A percentile compares a stretch with the other conserved stretches of the same genome.
These are phyloP conservation scores for Athene cunicularia DNA, from an alignment of 2,113 vertebrate genomes.

Conservation along the genomic window DNA sequence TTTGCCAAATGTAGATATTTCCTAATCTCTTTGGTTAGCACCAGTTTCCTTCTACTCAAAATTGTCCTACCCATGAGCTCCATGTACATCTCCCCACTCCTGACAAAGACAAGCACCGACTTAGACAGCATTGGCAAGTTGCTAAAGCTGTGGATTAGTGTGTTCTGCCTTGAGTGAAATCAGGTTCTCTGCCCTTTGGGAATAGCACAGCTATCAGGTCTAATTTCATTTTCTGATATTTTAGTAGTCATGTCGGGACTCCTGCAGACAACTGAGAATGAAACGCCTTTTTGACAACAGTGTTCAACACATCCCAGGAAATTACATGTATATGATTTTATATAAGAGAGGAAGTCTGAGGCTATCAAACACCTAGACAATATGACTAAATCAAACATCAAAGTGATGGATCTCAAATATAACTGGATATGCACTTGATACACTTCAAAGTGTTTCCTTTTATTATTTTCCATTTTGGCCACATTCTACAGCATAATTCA, in stretches of 20 bases:
- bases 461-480: slow-evolving; percentile 11
- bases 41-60: slow-evolving; percentile 28
- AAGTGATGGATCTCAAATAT: slow-evolving; percentile 4
- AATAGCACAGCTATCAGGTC: slow-evolving; percentile 47
- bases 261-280: slow-evolving; percentile 32
- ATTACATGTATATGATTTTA: slow-evolving; percentile 26
- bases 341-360: not conserved
- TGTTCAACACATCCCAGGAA: slow-evolving; percentile 36
- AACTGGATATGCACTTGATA: not conserved
- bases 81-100: not conserved
- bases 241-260: slow-evolving; percentile 53
- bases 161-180: slow-evolving; percentile 50
- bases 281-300: slow-evolving; percentile 63
- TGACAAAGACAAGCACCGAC: slow-evolving; percentile 60
- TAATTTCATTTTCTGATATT: slow-evolving; percentile 70
- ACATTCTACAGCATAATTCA: not conserved
- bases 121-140: slow-evolving; percentile 54
- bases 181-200: slow-evolving; percentile 48
- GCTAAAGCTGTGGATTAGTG: slow-evolving; percentile 52
- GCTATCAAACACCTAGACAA: not conserved
- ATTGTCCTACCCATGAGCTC: not conserved
- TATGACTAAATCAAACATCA: slow-evolving; percentile 16
- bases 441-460: slow-evolving; percentile 19
- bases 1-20: not conserved
- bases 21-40: slow-evolving; percentile 35